Percentiles rank a stretch among this genome's conserved stretches.
Conservation (phyloP, 1,140 invertebrate species). For the Archivesica marissinica region DNA sequence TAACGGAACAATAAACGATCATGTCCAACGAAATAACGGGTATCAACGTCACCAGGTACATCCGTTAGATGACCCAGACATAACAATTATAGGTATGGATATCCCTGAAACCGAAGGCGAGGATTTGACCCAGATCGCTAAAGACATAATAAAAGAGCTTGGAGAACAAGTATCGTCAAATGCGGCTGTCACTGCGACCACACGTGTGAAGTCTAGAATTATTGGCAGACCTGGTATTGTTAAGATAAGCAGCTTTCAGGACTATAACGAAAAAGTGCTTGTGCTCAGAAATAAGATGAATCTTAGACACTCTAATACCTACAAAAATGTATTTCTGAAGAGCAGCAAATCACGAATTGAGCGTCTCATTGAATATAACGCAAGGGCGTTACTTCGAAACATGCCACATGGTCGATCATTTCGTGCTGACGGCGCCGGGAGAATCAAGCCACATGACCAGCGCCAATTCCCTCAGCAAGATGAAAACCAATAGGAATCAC, state of each 20-base stretch:
- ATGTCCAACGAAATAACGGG: too few relatives aligned
- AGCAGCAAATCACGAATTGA: slow-evolving; percentile 35
- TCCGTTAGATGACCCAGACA: not conserved
- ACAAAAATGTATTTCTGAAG: slow-evolving; percentile 34
- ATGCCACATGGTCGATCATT: slow-evolving; percentile 47
- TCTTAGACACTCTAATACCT: not conserved
- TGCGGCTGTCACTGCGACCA: not conserved
- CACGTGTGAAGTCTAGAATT: not conserved
- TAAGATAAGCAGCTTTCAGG: slow-evolving; percentile 34
- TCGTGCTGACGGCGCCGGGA: slow-evolving; percentile 22
- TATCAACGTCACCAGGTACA: too few relatives aligned
- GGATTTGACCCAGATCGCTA: not conserved
- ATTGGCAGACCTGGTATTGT: slow-evolving; percentile 8
- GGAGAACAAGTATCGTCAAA: slow-evolving; percentile 1
- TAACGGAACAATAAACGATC: too few relatives aligned
- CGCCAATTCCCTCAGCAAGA: not conserved
- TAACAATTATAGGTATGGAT: not conserved
- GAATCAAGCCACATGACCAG: slow-evolving; percentile 28
- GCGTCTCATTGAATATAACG: slow-evolving; percentile 43
- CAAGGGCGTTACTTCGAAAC: slow-evolving; percentile 10
- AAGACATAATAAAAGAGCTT: not conserved
- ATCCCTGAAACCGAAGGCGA: slow-evolving; percentile 4
- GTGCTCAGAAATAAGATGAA: slow-evolving; percentile 19
- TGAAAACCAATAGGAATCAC: slow-evolving; percentile 28
- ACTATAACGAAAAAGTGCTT: slow-evolving; percentile 9